Evolutionary conservation across 2,888 invertebrate species (phyloP), one percentile per base, ranked within the genome.

Genomic region (Ditylenchus weischeri): DNA sequence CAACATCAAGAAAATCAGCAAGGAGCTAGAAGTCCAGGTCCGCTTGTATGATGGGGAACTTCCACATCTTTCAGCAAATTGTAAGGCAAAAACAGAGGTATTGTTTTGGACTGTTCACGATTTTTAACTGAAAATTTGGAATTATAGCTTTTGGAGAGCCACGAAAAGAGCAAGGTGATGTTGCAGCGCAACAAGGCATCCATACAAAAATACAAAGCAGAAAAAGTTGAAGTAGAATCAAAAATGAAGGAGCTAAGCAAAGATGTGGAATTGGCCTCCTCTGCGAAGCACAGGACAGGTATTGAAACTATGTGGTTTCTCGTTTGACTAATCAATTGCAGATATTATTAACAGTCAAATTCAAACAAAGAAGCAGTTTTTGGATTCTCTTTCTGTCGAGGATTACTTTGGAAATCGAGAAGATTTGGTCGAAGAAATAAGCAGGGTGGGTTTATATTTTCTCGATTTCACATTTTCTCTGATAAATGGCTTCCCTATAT

Each of bases 1-100:
- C 66, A 81, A 88, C 83, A 90, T 93, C 29, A 88, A 72, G 51
- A 78, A 75, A 62, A 68, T 69, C 3, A 68, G 66, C 23, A 72
- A 69, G 58, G 76, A 76, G 10, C 67, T 71, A 60, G 66, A 66
- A 58, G 48, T 48, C 13, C 57, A 74, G 57, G 66, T 69, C 23
- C 54, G 68, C 23, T n/a, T 66, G 38, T 65, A 71, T 5, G 65
- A 66, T 61, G 51, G 60, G 1, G 75, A 75, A 18, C 35, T 75
- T 38, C 62, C 67, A 5, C 71, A 67, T 50, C 49, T 77, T 29
- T 23, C 66, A n/a, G 68, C 71, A 18, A 72, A 76, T 21, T 49
- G 71, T 18, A 49, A 35, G 11, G 38, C 38, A 38, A 38, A 38
- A 38, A 38, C 38, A 38, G 38, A 38, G 38, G 38, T 38, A 38